Evolutionary conservation across 2,888 invertebrate genomes (phyloP), one percentile per base, ranked within the genome.

Genomic region (Anaspis maculata): DNA sequence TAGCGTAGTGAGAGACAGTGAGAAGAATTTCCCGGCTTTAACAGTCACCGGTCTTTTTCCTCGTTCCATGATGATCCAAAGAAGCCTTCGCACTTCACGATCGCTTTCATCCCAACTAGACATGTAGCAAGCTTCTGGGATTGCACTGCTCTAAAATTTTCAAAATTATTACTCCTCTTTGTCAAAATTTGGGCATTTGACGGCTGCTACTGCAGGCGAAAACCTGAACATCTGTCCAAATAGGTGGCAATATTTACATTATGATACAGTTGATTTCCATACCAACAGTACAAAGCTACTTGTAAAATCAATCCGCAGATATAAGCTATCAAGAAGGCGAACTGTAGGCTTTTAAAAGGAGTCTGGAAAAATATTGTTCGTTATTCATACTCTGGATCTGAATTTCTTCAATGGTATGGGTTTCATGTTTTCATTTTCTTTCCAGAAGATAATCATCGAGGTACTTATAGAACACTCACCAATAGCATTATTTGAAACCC

Each of bases 1-100:
- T 44, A 68, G 70, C 10, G 71, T 70, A 27, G 64, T 55, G 4
- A 71, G 61, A 1, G 69, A 68, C 22, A 72, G 66, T 33, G 69
- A 66, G 28, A 71, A 58, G 39, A 69, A 51, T 41, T 51, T 60
- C 2, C 61, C 67, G 41, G 70, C 70, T 47, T 56, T 59, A 38
- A 69, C 63, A 2, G 62, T 61, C 48, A 71, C 60, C 44, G 71
- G 69, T 9, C 64, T 63, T 45, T 58, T 57, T 36, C 66, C 65
- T 48, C 68, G 64, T 58, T 60, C 57, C 66, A 70, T 59, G 35
- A 65, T 52, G 45, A 70, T 54, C 41, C 66, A 42, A 51, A 71
- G 54, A 46, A 59, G 48, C 2, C 64, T 59, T 1, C 68, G 61
- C 12, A 66, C 29, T 9, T 43, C 42, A 37, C 55, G 57, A 45